Evolutionary conservation across 2,888 invertebrate genomes (phyloP).

Genomic region (Argyresthia goedartella): DNA sequence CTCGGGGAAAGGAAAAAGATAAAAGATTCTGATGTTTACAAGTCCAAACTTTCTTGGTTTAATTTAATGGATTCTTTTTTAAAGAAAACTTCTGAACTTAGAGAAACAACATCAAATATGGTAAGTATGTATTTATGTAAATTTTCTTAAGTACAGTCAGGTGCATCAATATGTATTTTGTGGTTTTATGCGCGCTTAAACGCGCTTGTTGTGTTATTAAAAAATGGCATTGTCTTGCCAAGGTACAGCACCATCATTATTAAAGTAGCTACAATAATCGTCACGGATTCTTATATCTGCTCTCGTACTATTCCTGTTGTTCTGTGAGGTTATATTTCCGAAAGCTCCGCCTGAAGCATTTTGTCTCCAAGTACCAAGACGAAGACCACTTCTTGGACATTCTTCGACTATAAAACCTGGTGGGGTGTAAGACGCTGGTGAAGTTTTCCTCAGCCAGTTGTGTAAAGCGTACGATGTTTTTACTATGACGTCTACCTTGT

Average conservation of each 20-base stretch:
- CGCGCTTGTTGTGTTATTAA: not conserved
- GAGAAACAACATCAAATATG: conserved; percentile 10
- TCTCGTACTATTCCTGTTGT: conserved; percentile 10
- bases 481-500: conserved; percentile 8
- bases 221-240: conserved; percentile 8
- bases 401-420: conserved; percentile 4
- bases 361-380: conserved; percentile 10
- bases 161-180: conserved; percentile 3
- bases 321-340: conserved; percentile 10
- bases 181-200: not conserved
- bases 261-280: conserved; percentile 11
- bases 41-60: conserved; percentile 12
- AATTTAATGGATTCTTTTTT: conserved; percentile 11
- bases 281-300: conserved; percentile 10
- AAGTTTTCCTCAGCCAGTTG: conserved; percentile 10
- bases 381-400: conserved; percentile 9
- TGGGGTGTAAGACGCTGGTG: conserved; percentile 4
- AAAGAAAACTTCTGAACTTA: conserved; percentile 10
- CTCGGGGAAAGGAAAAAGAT: no score
- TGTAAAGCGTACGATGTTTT: conserved; percentile 8
- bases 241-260: conserved; percentile 9
- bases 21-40: conserved; percentile 9
- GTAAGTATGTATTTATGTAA: conserved; percentile 8
- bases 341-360: conserved; percentile 9
- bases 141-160: no score